Evolutionary conservation across 2,888 invertebrate genomes (phyloP), one percentile per base, ranked within the genome.

Genomic region (Aproaerema taeniolella): DNA sequence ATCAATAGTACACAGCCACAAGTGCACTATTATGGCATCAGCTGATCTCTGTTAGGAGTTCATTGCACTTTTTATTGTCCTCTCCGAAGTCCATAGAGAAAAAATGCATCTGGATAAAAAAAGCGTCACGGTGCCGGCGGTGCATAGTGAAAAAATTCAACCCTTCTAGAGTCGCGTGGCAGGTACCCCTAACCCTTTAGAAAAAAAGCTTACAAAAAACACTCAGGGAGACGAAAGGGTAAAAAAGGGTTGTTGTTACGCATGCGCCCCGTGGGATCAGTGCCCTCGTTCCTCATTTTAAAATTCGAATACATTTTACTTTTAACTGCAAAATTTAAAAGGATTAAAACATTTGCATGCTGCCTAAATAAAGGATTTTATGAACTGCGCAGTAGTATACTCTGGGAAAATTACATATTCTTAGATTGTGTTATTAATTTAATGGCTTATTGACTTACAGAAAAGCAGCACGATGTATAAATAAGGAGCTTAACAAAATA

Each of bases 101-200:
- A 85, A 82, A 74, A 57, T 51, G 58, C 64, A 63, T 69, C 61
- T 60, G 50, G 59, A 73, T 58, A 74, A 76, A 74, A 77, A 65
- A 72, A 60, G 57, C 60, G 56, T 65, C 30, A 37, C 37, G 30
- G 29, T 26, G 25, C 20, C 5, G 60, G 60, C 67, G 61, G 61
- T 69, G 57, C 65, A 76, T 80, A 76, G 47, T 66, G 58, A 82
- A 85, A 85, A 83, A 83, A 73, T 49, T 13, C 64, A 82, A 85
- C 85, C 86, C 86, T 81, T 85, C 74, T 74, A 68, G n/a, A n/a
- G 73, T 71, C 75, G 72, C 72, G 77, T 72, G 73, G 81, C 86
- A 86, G 86, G 86, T 86, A 86, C 82, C 77, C 74, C 75, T 78
- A 85, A 85, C 82, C 82, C 85, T 80, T 82, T 85, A 81, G 62